Evolutionary conservation across 2,888 invertebrate species (phyloP), one percentile per base, ranked within the genome.

Genomic region (Heliconius aoede): DNA sequence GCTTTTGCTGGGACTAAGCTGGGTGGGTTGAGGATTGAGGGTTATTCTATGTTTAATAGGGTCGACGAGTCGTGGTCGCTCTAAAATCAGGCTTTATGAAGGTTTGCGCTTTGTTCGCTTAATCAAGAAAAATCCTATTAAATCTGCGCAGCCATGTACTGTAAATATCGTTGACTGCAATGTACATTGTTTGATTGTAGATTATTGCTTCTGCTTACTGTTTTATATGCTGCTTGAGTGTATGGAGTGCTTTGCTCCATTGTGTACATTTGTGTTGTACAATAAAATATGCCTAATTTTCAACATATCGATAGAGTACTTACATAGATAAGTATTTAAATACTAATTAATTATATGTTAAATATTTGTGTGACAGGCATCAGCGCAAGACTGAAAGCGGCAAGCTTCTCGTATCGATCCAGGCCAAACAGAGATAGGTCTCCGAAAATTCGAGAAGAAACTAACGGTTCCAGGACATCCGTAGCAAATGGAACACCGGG

Each of bases 381-480:
- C 65, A 85, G 90, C 9, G 91, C 92, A 0, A 81, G 91, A 36
- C 82, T 91, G 26, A 84, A 92, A 81, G 91, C 92, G 4, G 90
- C 91, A 30, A 91, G 91, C 81, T 92, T 92, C 83, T 91, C 92
- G 2, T 90, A 89, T 82, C 86, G 89, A 9, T 86, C 89, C 4
- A 83, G 91, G 11, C 91, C 91, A 0, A 81, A 76, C 21, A 77
- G 89, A 8, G 91, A 91, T 40, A 85, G 87, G 4, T 90, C 92
- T 0, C 91, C 93, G 1, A 89, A 89, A 79, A 84, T 89, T 61
- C 83, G 81, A 61, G 87, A 90, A 65, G 84, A 86, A 11, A 85
- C 83, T 65, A 87, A 86, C 46, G 86, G 87, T 0, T 85, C 88
- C 3, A 83, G 80, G 3, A 81, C 81, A 0, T 86, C 90, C 1